Conservation (phyloP, 2,797 vertebrate genomes). For the Micrastur ruficollis region DNA sequence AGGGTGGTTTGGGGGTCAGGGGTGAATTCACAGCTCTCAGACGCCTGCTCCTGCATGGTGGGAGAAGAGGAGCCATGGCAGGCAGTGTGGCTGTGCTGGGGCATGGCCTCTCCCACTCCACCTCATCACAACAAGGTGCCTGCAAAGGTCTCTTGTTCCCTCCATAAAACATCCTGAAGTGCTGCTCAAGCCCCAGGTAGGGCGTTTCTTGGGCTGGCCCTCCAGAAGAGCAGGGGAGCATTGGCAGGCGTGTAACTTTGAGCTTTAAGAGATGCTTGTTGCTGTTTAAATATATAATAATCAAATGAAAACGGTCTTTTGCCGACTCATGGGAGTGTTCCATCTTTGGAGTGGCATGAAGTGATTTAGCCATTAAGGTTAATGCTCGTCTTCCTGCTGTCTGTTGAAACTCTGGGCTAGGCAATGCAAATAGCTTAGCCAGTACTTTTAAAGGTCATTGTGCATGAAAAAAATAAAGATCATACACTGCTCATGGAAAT, state of each 20-base stretch:
- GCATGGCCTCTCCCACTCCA: background rate
- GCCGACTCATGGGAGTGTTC: conserved; percentile 22
- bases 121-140: background rate
- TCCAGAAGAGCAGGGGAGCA: background rate
- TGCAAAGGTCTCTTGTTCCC: background rate
- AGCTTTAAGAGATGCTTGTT: background rate
- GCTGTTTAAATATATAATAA: conserved; percentile 24
- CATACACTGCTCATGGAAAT: conserved; percentile 65
- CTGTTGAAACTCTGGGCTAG: conserved; percentile 71
- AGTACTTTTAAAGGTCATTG: conserved; percentile 80
- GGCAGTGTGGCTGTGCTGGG: rapidly evolving
- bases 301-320: background rate
- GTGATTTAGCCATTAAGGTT: conserved; percentile 78
- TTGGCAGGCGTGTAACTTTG: background rate
- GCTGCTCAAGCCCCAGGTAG: background rate
- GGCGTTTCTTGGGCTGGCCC: background rate
- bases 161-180: background rate
- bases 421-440: conserved; percentile 78
- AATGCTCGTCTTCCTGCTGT: conserved; percentile 73
- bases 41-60: rapidly evolving
- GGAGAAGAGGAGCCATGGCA: background rate
- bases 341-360: conserved; percentile 47
- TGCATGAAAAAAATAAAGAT: conserved; percentile 69
- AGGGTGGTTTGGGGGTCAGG: background rate
- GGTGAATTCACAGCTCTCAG: background rate